Conservation (phyloP, 1,140 invertebrate species). For the Parasteatoda tepidariorum region DNA sequence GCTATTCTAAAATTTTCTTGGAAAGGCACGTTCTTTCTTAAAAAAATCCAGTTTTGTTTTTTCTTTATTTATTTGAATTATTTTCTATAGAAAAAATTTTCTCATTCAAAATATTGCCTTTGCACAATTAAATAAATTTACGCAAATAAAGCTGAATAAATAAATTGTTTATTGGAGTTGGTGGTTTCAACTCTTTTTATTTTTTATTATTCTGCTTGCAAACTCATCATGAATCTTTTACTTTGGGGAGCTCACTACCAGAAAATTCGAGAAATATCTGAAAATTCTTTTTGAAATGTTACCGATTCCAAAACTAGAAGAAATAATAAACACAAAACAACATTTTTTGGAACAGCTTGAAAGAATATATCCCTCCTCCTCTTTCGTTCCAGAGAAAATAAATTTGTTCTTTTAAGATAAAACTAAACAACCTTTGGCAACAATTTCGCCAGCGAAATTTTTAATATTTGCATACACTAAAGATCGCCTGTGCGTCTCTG, state of each 20-base stretch:
- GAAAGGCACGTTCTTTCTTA: too few species aligned
- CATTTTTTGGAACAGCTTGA: not conserved
- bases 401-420: constrained; percentile 3
- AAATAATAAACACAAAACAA: constrained; percentile 11
- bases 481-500: not conserved
- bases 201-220: constrained; percentile 2
- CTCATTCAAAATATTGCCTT: too few species aligned
- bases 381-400: not conserved
- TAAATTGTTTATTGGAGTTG: too few species aligned
- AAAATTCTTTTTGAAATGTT: constrained; percentile 9
- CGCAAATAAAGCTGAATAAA: too few species aligned
- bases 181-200: too few species aligned
- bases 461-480: constrained; percentile 17
- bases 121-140: too few species aligned
- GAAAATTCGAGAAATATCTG: constrained; percentile 6
- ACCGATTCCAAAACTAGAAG: not conserved
- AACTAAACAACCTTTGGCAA: not conserved
- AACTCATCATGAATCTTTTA: constrained; percentile 24
- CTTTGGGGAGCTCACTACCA: not conserved
- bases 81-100: too few species aligned
- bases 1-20: too few species aligned
- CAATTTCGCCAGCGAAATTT: not conserved
- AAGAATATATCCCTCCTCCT: not conserved
- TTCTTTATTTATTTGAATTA: too few species aligned
- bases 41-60: too few species aligned